Conservation (phyloP, 2,888 invertebrate species). For the Eupithecia subfuscata region DNA sequence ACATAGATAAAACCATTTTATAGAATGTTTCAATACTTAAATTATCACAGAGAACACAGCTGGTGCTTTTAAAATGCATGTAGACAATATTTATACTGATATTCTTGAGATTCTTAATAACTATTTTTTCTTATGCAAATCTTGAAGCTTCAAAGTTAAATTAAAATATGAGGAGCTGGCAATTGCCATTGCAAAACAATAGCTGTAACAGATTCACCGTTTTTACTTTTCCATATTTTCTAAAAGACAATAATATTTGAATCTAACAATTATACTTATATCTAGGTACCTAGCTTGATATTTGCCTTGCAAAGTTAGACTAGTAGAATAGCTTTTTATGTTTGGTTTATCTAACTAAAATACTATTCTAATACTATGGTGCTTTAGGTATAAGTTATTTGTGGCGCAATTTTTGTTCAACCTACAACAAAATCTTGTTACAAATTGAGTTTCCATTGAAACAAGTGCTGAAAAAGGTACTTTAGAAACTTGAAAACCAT, state of each 20-base stretch:
- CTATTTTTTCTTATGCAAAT: neutral
- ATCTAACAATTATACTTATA: neutral
- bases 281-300: neutral
- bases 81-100: neutral
- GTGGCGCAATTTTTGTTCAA: neutral
- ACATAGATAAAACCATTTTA: neutral
- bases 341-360: neutral
- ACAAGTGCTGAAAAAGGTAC: neutral
- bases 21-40: neutral
- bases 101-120: neutral
- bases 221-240: neutral
- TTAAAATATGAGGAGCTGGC: neutral
- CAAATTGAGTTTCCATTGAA: neutral
- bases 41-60: neutral
- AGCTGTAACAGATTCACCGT: neutral
- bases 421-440: neutral
- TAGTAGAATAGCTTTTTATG: neutral
- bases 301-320: neutral
- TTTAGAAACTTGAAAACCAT: too few relatives aligned
- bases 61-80: neutral
- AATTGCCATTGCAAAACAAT: neutral
- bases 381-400: neutral
- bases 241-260: neutral
- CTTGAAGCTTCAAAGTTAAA: neutral
- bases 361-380: neutral